Conservation (phyloP, 2,888 invertebrate species). For the Perithous albicinctus region DNA sequence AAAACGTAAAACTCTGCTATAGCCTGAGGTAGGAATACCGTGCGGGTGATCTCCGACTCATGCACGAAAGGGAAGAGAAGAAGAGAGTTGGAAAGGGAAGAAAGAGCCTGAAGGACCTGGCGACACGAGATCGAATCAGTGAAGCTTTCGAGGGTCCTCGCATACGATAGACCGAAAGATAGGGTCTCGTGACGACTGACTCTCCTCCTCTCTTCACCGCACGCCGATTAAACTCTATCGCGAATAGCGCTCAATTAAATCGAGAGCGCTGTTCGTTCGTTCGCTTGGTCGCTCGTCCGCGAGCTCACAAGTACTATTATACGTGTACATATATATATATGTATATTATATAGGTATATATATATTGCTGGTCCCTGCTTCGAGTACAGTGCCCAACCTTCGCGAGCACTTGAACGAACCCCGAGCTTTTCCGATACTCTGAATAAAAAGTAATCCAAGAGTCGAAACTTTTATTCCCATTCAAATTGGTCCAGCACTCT, state of each 20-base stretch:
- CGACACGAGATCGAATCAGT: slow-evolving; percentile 65
- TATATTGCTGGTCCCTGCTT: neutral
- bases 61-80: slow-evolving; percentile 18
- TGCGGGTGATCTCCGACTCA: slow-evolving; percentile 22
- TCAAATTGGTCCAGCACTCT: slow-evolving; percentile 18
- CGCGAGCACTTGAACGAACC: neutral
- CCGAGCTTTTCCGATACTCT: slow-evolving; percentile 49
- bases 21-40: slow-evolving; percentile 9
- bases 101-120: slow-evolving; percentile 55
- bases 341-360: too few species aligned
- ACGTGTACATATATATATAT: slow-evolving; percentile 16
- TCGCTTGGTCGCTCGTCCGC: slow-evolving; percentile 60
- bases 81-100: slow-evolving; percentile 16
- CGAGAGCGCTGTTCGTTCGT: slow-evolving; percentile 62
- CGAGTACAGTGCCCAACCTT: too few species aligned
- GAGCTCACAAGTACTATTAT: slow-evolving; percentile 52
- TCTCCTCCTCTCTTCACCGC: slow-evolving; percentile 34
- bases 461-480: slow-evolving; percentile 52
- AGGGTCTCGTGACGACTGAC: slow-evolving; percentile 27
- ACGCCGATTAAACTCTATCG: slow-evolving; percentile 67
- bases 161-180: slow-evolving; percentile 28
- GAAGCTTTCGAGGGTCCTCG: slow-evolving; percentile 47
- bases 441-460: slow-evolving; percentile 59
- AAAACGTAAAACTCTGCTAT: neutral
- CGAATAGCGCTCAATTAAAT: slow-evolving; percentile 65